A percentile compares a stretch with the other conserved stretches of the same genome.
phyloP scores from a whole-genome alignment of 2,888 invertebrate species.

The Epinotia ramella region DNA sequence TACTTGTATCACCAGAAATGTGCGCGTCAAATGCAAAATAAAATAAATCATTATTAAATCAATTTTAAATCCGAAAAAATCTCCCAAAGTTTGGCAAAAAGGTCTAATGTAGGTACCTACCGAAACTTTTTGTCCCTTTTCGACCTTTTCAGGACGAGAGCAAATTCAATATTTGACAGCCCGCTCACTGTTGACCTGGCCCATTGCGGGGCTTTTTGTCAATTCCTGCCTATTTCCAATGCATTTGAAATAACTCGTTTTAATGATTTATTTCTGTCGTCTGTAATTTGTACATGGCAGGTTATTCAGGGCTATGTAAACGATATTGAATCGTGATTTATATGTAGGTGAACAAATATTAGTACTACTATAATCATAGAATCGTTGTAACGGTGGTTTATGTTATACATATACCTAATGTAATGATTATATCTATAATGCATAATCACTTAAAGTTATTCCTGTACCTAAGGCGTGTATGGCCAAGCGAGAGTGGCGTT shows the following conservation, averaged over 20 bases:
- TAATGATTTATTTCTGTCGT: not conserved
- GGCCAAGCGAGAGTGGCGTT: too few relatives aligned
- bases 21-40: not conserved
- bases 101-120: constrained; percentile 1
- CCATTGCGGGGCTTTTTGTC: constrained; percentile 32
- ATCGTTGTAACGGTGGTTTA: too few relatives aligned
- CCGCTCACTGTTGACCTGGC: constrained; percentile 24
- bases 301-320: not conserved
- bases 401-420: too few relatives aligned
- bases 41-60: not conserved
- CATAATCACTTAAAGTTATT: too few relatives aligned
- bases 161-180: constrained; percentile 42
- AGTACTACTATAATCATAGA: too few relatives aligned
- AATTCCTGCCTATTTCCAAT: constrained; percentile 17
- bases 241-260: not conserved
- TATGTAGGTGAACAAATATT: too few relatives aligned
- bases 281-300: not conserved
- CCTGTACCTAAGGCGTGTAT: too few relatives aligned
- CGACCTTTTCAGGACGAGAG: constrained; percentile 31
- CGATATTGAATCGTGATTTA: not conserved
- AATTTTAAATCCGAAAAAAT: not conserved
- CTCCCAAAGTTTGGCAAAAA: constrained; percentile 1
- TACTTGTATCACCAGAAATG: not conserved
- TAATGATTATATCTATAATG: too few relatives aligned
- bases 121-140: constrained; percentile 32